Evolutionary conservation across 2,888 invertebrate genomes (phyloP).

Genomic region (Luperina testacea): DNA sequence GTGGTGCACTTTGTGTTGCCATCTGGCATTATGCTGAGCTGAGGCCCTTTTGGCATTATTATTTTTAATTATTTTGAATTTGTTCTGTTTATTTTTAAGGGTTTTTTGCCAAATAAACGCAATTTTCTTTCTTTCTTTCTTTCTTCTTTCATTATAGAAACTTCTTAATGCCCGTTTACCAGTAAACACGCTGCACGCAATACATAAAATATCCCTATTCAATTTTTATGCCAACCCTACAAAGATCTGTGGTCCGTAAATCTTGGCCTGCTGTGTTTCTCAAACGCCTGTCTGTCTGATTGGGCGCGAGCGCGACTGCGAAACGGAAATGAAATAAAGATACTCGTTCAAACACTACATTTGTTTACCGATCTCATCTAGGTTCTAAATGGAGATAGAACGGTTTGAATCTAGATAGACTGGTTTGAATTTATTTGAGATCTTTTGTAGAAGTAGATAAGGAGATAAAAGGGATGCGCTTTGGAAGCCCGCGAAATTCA

Average conservation of each 20-base stretch:
- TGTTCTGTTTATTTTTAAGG: too few relatives aligned
- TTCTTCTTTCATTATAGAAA: too few relatives aligned
- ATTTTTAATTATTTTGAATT: too few relatives aligned
- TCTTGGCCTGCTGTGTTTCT: slow-evolving; percentile 72
- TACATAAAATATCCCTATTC: neutral
- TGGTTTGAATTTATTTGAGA: neutral
- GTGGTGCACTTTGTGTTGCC: too few relatives aligned
- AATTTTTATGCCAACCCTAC: slow-evolving; percentile 69
- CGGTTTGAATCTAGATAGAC: slow-evolving; percentile 21
- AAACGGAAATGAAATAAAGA: slow-evolving; percentile 79
- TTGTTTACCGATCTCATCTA: slow-evolving; percentile 49
- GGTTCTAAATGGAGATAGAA: slow-evolving; percentile 6
- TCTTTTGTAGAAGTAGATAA: neutral
- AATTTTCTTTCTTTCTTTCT: too few relatives aligned
- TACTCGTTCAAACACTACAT: slow-evolving; percentile 56
- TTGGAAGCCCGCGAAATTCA: neutral
- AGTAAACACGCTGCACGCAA: neutral
- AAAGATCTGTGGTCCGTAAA: slow-evolving; percentile 72
- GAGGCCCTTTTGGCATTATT: too few relatives aligned
- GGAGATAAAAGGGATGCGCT: neutral
- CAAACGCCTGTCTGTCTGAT: slow-evolving; percentile 76
- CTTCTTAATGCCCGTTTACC: neutral
- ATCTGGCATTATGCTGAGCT: too few relatives aligned
- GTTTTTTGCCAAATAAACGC: too few relatives aligned
- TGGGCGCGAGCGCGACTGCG: slow-evolving; percentile 67